Evolutionary conservation across 1,140 invertebrate genomes (phyloP), one percentile per base, ranked within the genome.

Genomic region (Conus betulinus): DNA sequence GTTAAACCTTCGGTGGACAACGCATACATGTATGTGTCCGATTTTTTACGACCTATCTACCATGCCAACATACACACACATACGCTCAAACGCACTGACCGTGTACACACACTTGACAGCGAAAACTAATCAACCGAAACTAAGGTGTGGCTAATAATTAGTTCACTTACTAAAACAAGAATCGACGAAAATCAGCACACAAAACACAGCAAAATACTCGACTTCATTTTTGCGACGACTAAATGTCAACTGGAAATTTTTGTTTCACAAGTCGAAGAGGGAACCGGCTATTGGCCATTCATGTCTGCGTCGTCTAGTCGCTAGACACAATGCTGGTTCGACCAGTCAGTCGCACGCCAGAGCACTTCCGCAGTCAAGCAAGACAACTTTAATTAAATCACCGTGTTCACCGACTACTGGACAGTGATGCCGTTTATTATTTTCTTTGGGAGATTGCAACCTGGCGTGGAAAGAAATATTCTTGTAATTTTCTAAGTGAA

Each of bases 321-420:
- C 78, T 13, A 39, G 78, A 11, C 27, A 39, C 8, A 8, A 79
- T 17, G 57, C 8, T 60, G 51, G 78, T 39, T 79, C 78, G 27
- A 51, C 51, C 78, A 39, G 11, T 79, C 25, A 51, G 27, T 79
- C 27, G 27, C 51, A 39, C 27, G 39, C 10, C 39, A 39, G 39
- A 39, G 51, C 51, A 81, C 79, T 81, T 81, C 79, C 79, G 79
- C 79, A 81, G 79, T 81, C 79, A 81, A 81, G 79, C 79, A 81
- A 81, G 79, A 23, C 67, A 71, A 53, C 39, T 53, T 53, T 39
- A 11, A 11, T 10, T 27, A 81, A 81, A 81, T 78, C 27, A 78
- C 76, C 25, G 76, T 27, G 25, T 7, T 6, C 25, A 13, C 7
- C 39, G 76, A 39, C 76, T 51, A 78, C 76, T 23, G 8, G 7